Base-by-base conservation (phyloP, 2,113 vertebrate species). In the Oncorhynchus clarkii region DNA sequence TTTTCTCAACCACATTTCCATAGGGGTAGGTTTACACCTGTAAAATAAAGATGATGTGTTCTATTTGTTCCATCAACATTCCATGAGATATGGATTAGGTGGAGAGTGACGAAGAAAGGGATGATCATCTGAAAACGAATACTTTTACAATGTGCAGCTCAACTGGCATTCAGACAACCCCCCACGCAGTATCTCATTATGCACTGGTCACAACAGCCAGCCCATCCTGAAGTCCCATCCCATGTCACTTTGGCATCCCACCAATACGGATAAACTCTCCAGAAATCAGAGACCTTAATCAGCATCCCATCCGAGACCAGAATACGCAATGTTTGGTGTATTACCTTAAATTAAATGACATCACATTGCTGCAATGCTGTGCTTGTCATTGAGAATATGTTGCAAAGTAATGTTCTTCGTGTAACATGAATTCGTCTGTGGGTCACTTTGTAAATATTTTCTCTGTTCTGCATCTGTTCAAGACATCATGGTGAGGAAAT, bases 341-440 rank as follows among this genome's bases (percentile, higher is more conserved):
- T 70, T 62, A 22, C 70, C 70, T 69, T 59, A 80, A 78, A 82
- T 62, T 73, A 85, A 84, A 75, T 91, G 80, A 87, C 87, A 92
- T 88, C 82, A 89, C 88, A 64, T 75, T 86, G 84, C 83, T 90
- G 88, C 90, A 90, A 70, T 88, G 89, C 80, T 85, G 83, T 88
- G 74, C 84, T 72, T 31, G 81, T 80, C 80, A 6, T 31, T 6
- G 16, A 34, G 79, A 86, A 80, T 78, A 81, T 89, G 86, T 85
- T 84, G 59, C 13, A n/a, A 62, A 82, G 76, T 80, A 83, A 78
- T 74, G 80, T 75, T 79, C 70, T 76, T 54, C 13, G 14, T 18
- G 18, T 78, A 74, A 18, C 51, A 72, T 79, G 6, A 72, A 34
- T 77, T 16, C 71, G 85, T 79, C 72, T 80, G 68, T 20, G 6